A percentile compares a stretch with the other conserved stretches of the same genome.
phyloP scores from a whole-genome alignment of 2,888 invertebrate species.

The Lycaena phlaeas region DNA sequence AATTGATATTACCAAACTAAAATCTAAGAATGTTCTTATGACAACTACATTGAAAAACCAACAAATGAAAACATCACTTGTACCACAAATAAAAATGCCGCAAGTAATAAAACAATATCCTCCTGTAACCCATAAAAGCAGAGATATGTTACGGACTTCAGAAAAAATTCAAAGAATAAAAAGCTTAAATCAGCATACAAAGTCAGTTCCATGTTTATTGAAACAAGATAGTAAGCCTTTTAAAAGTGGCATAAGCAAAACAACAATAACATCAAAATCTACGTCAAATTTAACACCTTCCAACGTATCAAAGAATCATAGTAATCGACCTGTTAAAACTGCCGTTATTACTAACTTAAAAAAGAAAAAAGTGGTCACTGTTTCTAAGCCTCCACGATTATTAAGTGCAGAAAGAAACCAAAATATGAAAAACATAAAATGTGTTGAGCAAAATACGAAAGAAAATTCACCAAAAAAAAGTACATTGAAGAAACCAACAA shows the following conservation, averaged over 20 bases:
- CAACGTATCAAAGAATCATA: conserved; percentile 32
- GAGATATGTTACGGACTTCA: conserved; percentile 62
- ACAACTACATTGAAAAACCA: conserved; percentile 23
- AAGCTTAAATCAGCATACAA: conserved; percentile 38
- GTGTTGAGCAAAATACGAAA: neutral
- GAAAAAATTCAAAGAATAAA: conserved; percentile 58
- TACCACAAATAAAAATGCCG: neutral
- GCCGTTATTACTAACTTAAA: conserved; percentile 53
- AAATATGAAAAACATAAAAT: neutral
- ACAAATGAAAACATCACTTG: conserved; percentile 19
- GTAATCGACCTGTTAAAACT: conserved; percentile 39
- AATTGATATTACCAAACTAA: conserved; percentile 46
- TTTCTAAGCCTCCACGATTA: neutral
- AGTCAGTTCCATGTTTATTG: conserved; percentile 43
- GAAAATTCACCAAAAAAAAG: neutral
- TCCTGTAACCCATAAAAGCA: conserved; percentile 46
- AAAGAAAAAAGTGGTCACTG: conserved; percentile 43
- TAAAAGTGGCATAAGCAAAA: conserved; percentile 30
- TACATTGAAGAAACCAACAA: neutral
- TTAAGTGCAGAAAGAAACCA: neutral
- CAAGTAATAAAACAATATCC: conserved; percentile 4
- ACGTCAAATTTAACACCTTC: conserved; percentile 37
- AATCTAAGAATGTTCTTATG: conserved; percentile 24
- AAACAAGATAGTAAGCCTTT: conserved; percentile 26
- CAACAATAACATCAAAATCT: conserved; percentile 44